Evolutionary conservation across 1,140 invertebrate species (phyloP).

Genomic region (Sycophaga agraensis): DNA sequence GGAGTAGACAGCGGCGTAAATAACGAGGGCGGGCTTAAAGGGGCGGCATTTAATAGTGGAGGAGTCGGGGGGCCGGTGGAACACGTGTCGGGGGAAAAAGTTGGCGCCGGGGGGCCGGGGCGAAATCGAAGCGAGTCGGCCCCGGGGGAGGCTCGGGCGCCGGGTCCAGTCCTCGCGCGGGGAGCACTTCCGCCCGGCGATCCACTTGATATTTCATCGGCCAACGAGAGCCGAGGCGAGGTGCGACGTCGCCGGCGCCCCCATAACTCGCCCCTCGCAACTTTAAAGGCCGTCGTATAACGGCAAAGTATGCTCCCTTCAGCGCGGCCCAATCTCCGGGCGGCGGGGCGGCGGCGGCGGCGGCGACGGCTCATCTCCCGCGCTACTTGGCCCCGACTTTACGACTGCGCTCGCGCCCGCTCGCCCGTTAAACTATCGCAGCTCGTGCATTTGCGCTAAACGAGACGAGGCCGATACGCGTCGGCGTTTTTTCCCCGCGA

Average conservation of each 20-base stretch:
- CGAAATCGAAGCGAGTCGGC: too few relatives aligned
- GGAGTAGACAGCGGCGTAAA: too few relatives aligned
- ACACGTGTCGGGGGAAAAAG: too few relatives aligned
- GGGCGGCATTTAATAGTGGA: not conserved
- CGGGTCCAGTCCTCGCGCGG: conserved; percentile 5
- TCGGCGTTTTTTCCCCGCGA: conserved; percentile 4
- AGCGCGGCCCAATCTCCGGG: not conserved
- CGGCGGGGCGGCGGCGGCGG: not conserved
- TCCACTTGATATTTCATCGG: conserved; percentile 35
- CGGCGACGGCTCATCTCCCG: too few relatives aligned
- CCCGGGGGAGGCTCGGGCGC: too few relatives aligned
- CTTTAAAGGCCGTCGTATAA: conserved; percentile 32
- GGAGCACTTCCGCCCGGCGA: conserved; percentile 26
- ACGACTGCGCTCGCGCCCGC: too few relatives aligned
- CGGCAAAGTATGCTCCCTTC: conserved; percentile 13
- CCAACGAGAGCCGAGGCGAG: conserved; percentile 22
- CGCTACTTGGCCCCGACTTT: too few relatives aligned
- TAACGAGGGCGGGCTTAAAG: not conserved
- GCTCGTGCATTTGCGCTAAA: conserved; percentile 17
- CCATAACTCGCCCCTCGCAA: conserved; percentile 30
- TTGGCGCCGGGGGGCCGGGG: too few relatives aligned
- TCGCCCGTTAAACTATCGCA: conserved; percentile 6
- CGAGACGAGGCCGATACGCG: not conserved
- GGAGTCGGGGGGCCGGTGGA: not conserved
- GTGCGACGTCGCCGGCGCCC: too few relatives aligned